Evolutionary conservation across 37 sponge, comb jelly and placozoan species (phyloP), one percentile per base, ranked within the genome.

Genomic region (Theonella swinhoei): DNA sequence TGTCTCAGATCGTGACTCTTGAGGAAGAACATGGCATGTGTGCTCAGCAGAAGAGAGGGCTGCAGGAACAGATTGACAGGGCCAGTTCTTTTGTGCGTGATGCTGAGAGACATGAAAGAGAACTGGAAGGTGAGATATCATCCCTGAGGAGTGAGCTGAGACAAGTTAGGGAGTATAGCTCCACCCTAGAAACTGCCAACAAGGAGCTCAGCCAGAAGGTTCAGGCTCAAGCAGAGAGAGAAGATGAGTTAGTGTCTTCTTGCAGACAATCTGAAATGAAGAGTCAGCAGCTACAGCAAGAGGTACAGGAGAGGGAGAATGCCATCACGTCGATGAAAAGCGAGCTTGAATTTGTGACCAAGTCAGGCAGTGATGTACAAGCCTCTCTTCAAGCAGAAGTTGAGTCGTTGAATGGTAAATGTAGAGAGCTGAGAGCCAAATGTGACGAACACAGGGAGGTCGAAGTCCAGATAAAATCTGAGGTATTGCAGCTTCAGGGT

Each of bases 11-110:
- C 4, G 29, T 73, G 26, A 80, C 77, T 30, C 80, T 89, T 28
- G 89, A 89, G 75, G 62, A 47, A 22, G 77, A 64, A 31, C 89
- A 88, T 28, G 77, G 76, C 0, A 54, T 33, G 0, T 88, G 83
- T 72, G 42, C 42, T 1, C 41, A 59, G 25, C 32, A 32, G 11
- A 68, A 39, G 28, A 19, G 39, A 9, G 40, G 30, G 29, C 71
- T 82, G 25, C 37, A 78, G 63, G 58, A 81, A 4, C 32, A 71
- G n/a, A 77, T 82, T 23, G 72, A 68, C 35, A 11, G 20, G 9
- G 69, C 82, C 31, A 71, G 70, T 24, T 76, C 61, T 14, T 22
- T 36, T 7, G 68, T 74, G 9, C 29, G 60, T 42, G 42, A 9
- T 0, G 68, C 62, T 2, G 14, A 47, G 24, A 69, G 33, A 0